Base-by-base conservation (phyloP, 2,888 invertebrate genomes). In the Drosophila nr. perissopoda region DNA sequence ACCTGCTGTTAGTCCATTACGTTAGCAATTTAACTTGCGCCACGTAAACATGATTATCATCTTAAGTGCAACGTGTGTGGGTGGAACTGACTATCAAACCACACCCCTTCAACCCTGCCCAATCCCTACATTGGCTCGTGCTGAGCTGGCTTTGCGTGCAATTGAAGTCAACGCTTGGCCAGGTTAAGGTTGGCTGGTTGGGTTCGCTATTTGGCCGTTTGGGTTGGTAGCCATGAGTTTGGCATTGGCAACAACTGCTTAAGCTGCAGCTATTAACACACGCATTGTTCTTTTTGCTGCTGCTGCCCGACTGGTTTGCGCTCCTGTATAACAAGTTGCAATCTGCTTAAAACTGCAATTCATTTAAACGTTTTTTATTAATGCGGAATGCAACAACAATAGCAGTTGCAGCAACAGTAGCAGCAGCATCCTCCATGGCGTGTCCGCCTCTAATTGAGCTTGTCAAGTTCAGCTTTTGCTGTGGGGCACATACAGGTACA, bases 11-110 rank as follows among this genome's bases (percentile, higher is more conserved):
- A 88, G 88, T 89, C 85, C 85, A 86, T 86, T 86, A 86, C 85
- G 90, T 82, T 85, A 88, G 81, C 90, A 86, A 89, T 86, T 86
- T 89, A 89, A 89, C 90, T 86, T 86, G 85, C 90, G 87, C 90
- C 87, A 90, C 90, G 90, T 86, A 88, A 88, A 88, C 87, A 88
- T 89, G 87, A 88, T 88, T 88, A 88, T 88, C 90, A 89, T 88
- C 87, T 88, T 89, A 90, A 89, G 90, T 86, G 90, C 90, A 89
- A 75, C 70, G 80, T 73, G 80, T 74, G 84, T 79, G 79, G 58
- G 58, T 54, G 59, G 56, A 58, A 46, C 70, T 53, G 46, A 34
- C 61, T 48, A 53, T 42, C 61, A 38, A 34, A 13, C 51, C 34
- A n/a, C 25, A 10, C 25, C 34, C 13, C 29, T 29, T n/a, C 6